Evolutionary conservation across 2,888 invertebrate species (phyloP), one percentile per base, ranked within the genome.

Genomic region (Hypsopygia costalis): DNA sequence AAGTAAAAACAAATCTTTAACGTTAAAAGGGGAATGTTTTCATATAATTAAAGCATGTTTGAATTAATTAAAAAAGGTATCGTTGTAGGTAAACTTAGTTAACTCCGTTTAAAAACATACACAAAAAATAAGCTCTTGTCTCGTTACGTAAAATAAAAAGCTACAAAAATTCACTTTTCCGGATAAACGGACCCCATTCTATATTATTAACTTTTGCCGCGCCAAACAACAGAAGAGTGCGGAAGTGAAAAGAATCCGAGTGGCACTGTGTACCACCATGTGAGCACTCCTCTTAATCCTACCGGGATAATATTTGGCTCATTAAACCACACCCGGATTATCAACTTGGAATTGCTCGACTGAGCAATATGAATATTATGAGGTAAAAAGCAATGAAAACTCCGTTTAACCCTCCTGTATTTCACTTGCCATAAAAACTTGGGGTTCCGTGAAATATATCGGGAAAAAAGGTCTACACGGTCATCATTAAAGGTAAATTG

Each of bases 371-470:
- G 79, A 81, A 75, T 77, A 77, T 81, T 74, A 80, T 73, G 74
- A 75, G 70, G 75, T 77, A 73, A 81, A 85, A 81, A 39, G 81
- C 81, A 79, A 81, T 85, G 80, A 83, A 81, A 85, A 74, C 71
- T 69, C 74, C 64, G 63, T 69, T 75, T 70, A 74, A 74, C 77
- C 79, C 74, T 69, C 69, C 66, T 71, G 78, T 74, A 73, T 81
- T 81, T 77, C 76, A 75, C 66, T 78, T 75, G 58, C 68, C 73
- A 80, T 81, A 80, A 83, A 83, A 83, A 82, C 74, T 80, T 77
- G 72, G 72, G 69, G 72, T 75, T 72, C 63, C 69, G 67, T 72
- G 70, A 73, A 80, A 80, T 77, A 77, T 79, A 80, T 81, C 71
- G 71, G 71, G 76, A 76, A 75, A 73, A 80, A 81, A 77, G 76